phyloP scores from a whole-genome alignment of 1,140 invertebrate genomes.

The Euura lappo region DNA sequence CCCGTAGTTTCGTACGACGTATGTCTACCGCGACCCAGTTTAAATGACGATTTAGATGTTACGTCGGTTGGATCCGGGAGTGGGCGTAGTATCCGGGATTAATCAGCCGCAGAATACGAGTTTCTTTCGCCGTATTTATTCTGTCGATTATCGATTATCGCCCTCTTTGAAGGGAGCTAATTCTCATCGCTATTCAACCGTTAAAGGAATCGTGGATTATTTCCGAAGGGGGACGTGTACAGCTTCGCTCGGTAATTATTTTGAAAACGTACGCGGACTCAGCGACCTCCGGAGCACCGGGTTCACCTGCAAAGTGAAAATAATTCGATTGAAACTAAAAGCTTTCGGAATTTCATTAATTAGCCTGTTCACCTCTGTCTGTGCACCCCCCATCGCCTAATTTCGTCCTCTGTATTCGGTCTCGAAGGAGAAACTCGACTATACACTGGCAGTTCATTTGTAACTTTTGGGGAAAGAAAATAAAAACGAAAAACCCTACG shows the following conservation, averaged over 20 bases:
- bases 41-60: no score
- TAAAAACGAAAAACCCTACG: no score
- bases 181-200: constrained; percentile 41
- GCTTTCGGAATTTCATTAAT: constrained; percentile 43
- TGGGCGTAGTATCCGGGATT: no score
- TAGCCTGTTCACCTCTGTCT: constrained; percentile 37
- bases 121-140: no score
- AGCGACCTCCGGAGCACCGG: neutral
- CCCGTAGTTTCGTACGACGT: no score
- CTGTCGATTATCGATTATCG: no score
- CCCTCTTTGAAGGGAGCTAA: constrained; percentile 27
- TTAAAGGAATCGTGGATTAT: neutral
- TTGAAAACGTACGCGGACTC: neutral
- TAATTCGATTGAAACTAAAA: constrained; percentile 30
- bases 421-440: neutral
- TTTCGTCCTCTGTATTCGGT: neutral
- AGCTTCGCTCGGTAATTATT: neutral
- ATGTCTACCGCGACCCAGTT: no score
- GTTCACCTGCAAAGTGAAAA: constrained; percentile 5
- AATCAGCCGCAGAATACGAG: no score
- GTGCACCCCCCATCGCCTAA: neutral
- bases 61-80: no score
- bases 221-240: no score
- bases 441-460: neutral
- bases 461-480: neutral